Percentiles rank a stretch among this genome's conserved stretches.
phyloP scores from a whole-genome alignment of 2,888 invertebrate species.

The Octonoba sinensis region DNA sequence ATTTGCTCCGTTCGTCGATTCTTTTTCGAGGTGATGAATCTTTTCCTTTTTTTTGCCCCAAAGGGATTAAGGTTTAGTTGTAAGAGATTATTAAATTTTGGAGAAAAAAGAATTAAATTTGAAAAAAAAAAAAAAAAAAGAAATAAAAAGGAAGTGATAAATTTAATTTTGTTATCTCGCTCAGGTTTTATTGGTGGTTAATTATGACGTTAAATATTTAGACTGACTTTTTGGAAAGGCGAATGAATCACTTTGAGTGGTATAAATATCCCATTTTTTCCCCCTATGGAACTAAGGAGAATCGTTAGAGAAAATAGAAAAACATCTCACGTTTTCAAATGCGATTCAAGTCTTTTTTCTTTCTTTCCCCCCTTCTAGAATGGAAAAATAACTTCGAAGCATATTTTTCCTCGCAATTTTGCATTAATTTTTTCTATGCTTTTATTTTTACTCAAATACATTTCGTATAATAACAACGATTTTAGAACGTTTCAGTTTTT shows the following conservation, averaged over 20 bases:
- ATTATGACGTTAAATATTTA: conserved; percentile 64
- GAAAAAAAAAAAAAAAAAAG: conserved; percentile 1
- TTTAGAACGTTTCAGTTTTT: too few species aligned
- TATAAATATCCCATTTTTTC: conserved; percentile 1
- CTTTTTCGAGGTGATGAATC: conserved; percentile 49
- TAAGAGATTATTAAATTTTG: conserved; percentile 62
- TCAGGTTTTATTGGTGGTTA: conserved; percentile 61
- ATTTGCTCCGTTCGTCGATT: conserved; percentile 24
- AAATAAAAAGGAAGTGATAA: conserved; percentile 34
- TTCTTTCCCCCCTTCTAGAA: too few species aligned
- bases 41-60: conserved; percentile 27
- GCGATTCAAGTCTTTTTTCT: too few species aligned
- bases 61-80: conserved; percentile 53
- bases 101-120: conserved; percentile 40
- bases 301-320: too few species aligned
- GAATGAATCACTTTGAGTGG: conserved; percentile 41
- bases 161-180: conserved; percentile 60
- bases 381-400: too few species aligned
- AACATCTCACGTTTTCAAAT: too few species aligned
- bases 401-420: too few species aligned
- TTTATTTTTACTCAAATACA: too few species aligned
- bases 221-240: conserved; percentile 48
- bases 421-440: too few species aligned
- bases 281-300: too few species aligned
- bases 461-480: too few species aligned